A percentile compares a stretch with the other conserved stretches of the same genome.
These are phyloP conservation scores for Argyra leucocephala DNA, from an alignment of 2,888 invertebrate species.

Conservation along the genomic window DNA sequence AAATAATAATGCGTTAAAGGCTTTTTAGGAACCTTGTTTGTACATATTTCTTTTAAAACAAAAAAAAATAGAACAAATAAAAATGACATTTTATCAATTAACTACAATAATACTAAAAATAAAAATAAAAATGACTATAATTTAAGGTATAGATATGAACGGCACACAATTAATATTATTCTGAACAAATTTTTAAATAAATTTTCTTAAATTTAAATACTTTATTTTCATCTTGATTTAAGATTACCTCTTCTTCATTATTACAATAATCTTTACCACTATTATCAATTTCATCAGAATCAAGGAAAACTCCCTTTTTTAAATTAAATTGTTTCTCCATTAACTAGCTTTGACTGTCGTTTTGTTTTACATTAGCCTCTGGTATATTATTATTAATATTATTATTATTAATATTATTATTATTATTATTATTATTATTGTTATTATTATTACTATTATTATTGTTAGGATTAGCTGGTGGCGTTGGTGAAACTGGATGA, in stretches of 20 bases:
- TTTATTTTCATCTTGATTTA: background rate
- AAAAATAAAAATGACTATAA: background rate
- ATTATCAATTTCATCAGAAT: background rate
- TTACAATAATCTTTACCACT: background rate
- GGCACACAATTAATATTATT: slow-evolving; percentile 2
- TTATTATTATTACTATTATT: background rate
- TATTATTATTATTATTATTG: background rate
- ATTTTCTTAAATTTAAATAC: slow-evolving; percentile 3
- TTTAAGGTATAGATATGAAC: background rate
- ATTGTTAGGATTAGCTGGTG: background rate
- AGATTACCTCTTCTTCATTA: background rate
- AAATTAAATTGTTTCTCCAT: background rate
- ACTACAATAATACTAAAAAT: background rate
- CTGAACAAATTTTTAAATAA: background rate
- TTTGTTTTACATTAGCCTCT: background rate
- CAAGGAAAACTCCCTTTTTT: background rate
- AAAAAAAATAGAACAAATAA: background rate
- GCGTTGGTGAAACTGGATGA: slow-evolving; percentile 14
- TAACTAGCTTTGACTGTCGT: background rate
- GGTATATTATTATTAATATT: background rate
- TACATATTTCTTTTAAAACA: slow-evolving; percentile 1
- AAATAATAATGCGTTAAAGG: background rate
- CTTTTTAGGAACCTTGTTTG: background rate
- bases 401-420: background rate
- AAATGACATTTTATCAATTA: background rate